Conservation (phyloP, 2,113 vertebrate genomes). For the Callospermophilus lateralis region DNA sequence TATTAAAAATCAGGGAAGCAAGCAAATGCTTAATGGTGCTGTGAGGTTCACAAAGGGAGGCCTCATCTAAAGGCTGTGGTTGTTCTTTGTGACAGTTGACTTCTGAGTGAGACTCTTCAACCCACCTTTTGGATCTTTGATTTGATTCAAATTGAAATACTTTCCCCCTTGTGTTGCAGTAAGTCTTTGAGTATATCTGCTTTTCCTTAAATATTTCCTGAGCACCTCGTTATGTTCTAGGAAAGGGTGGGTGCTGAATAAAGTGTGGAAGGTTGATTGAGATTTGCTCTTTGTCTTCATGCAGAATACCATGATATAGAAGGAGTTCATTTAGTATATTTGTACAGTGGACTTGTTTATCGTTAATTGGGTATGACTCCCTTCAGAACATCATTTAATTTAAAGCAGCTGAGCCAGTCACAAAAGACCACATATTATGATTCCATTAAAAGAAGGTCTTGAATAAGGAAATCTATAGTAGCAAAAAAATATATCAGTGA, state of each 20-base stretch:
- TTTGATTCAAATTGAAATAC: conserved; percentile 14
- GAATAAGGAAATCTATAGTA: background rate
- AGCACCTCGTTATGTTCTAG: background rate
- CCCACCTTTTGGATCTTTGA: background rate
- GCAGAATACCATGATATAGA: background rate
- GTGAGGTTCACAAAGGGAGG: background rate
- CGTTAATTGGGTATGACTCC: background rate
- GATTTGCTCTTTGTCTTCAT: background rate
- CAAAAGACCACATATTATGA: background rate
- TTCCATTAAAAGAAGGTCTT: background rate
- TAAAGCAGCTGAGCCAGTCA: background rate
- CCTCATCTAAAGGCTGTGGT: background rate
- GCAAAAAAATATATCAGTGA: background rate
- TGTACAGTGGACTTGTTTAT: background rate
- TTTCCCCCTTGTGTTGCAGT: background rate
- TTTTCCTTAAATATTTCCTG: background rate
- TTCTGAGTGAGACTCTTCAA: no score
- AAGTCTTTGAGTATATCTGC: background rate
- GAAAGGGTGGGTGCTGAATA: background rate
- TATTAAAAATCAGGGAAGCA: background rate
- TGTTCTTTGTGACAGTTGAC: background rate
- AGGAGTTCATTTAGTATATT: background rate
- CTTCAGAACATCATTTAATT: conserved; percentile 5
- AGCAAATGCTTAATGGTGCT: background rate
- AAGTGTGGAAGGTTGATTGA: background rate